A percentile compares a stretch with the other conserved stretches of the same genome.
Evolutionary conservation across 2,888 invertebrate genomes (phyloP).

Genomic region (Nomada ruficornis): DNA sequence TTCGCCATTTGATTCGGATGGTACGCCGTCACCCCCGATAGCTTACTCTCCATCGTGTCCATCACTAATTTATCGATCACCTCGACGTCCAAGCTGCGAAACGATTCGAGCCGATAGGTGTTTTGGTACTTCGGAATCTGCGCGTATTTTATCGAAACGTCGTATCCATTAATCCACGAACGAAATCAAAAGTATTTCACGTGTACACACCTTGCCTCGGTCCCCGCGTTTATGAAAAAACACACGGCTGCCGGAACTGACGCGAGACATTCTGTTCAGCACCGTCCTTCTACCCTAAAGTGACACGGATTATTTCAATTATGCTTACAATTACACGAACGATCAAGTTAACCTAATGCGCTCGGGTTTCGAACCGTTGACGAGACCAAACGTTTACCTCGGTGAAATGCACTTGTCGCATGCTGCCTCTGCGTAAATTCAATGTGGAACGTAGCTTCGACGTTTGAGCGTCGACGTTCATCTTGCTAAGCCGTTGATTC

Average conservation of each 20-base stretch:
- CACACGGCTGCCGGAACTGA: constrained; percentile 49
- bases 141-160: neutral
- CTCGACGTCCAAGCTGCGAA: constrained; percentile 48
- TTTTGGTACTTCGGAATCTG: constrained; percentile 69
- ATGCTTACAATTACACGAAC: neutral
- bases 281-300: constrained; percentile 37
- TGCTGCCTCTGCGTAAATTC: neutral
- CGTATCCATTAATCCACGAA: neutral
- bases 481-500: constrained; percentile 39
- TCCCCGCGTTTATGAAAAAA: constrained; percentile 59
- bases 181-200: neutral
- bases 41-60: constrained; percentile 55
- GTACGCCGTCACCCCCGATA: constrained; percentile 58
- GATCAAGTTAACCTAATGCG: constrained; percentile 19
- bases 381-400: constrained; percentile 17
- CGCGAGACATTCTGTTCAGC: constrained; percentile 42
- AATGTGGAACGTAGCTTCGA: constrained; percentile 8
- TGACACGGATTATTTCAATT: neutral
- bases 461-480: neutral
- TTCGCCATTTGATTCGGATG: constrained; percentile 52
- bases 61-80: constrained; percentile 58
- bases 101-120: constrained; percentile 67
- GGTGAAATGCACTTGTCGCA: neutral
- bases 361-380: too few relatives aligned
- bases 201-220: constrained; percentile 59